These are phyloP conservation scores for Nymphalis io DNA, from an alignment of 1,140 invertebrate genomes.

Conservation along the genomic window DNA sequence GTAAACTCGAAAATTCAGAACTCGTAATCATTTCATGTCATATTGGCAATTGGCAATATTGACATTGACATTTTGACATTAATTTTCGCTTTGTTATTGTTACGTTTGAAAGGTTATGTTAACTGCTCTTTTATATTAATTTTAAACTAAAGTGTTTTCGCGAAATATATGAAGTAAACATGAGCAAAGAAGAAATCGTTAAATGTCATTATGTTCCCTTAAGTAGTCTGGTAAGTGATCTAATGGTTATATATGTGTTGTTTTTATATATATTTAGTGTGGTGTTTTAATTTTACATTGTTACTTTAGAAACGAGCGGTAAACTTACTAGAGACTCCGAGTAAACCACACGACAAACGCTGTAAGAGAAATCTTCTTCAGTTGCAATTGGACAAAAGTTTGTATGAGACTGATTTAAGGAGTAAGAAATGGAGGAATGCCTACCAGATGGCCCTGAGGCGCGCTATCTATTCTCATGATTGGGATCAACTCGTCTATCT, in stretches of 20 bases:
- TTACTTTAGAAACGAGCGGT: constrained; percentile 54
- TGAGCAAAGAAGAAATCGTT: constrained; percentile 49
- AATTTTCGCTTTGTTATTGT: no score
- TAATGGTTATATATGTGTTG: constrained; percentile 16
- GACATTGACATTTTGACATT: no score
- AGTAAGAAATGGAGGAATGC: constrained; percentile 42
- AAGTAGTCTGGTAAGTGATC: constrained; percentile 58
- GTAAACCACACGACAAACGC: constrained; percentile 31
- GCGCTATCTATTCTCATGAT: constrained; percentile 65
- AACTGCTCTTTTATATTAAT: no score
- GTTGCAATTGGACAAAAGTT: constrained; percentile 42
- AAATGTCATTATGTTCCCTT: constrained; percentile 63
- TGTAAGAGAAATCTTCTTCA: constrained; percentile 50
- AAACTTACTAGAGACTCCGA: constrained; percentile 43
- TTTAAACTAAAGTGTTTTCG: not conserved
- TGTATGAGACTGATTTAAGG: constrained; percentile 27
- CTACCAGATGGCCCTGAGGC: constrained; percentile 48
- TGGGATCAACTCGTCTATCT: constrained; percentile 64
- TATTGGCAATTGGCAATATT: no score
- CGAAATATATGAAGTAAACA: constrained; percentile 16
- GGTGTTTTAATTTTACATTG: not conserved
- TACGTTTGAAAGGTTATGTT: no score
- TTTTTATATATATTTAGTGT: not conserved
- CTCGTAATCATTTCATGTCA: no score
- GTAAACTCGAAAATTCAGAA: not conserved